Evolutionary conservation across 1,140 invertebrate genomes (phyloP), one percentile per base, ranked within the genome.

Genomic region (Calephelis virginiensis): DNA sequence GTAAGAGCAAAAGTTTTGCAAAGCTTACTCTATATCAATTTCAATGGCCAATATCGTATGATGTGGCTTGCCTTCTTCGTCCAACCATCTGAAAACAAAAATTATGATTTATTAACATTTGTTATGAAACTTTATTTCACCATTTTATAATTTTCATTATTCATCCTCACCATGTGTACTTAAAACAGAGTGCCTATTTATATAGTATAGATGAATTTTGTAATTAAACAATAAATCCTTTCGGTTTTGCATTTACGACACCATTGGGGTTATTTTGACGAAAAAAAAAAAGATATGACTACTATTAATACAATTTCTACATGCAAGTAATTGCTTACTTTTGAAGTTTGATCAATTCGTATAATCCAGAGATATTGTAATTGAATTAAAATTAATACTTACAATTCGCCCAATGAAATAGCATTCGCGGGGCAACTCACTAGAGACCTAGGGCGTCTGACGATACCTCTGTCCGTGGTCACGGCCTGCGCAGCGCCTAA

Each of bases 21-120:
- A 14, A 48, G 80, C 84, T 82, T 70, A 89, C 86, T 86, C 86
- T 4, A 86, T 77, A 50, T 89, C 84, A 17, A 89, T 86, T 73
- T 89, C 86, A 11, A 89, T 77, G 45, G 81, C 83, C 64, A 89
- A 48, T 7, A 83, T 78, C 8, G 80, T 82, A n/a, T 83, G 78
- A 64, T 89, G 84, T 8, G 86, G 82, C 47, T 85, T 86, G 1
- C 83, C 83, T 76, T 89, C 84, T 67, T 84, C 84, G 45, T 89
- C 86, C 62, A 85, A 75, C 86, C 86, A 88, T 64, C 85, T 88
- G 77, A 3, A 82, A 67, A 38, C 67, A 48, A 45, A 61, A 43
- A 17, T 49, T 37, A 50, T 12, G 28, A 28, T 28, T 28, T 28
- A 28, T 28, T 28, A 28, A 28, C 28, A 28, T 28, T 28, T 28